These are phyloP conservation scores for Phylloscopus collybita DNA, from an alignment of 2,797 vertebrate species.

Conservation along the genomic window DNA sequence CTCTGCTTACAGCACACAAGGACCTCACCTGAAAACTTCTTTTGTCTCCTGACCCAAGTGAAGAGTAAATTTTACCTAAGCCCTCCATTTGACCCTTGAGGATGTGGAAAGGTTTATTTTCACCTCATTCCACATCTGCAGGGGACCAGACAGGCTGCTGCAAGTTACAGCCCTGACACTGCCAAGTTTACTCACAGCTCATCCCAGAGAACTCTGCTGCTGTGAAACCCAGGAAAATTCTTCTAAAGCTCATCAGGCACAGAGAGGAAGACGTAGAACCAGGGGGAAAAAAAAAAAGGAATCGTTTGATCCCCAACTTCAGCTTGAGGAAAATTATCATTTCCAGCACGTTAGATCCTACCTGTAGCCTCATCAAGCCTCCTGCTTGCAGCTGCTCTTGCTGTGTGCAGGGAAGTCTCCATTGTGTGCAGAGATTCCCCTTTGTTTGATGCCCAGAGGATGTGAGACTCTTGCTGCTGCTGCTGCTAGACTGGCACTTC, in stretches of 20 bases:
- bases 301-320: background rate
- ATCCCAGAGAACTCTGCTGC: background rate
- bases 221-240: background rate
- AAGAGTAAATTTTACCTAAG: background rate
- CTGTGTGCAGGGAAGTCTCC: background rate
- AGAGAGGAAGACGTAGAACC: background rate
- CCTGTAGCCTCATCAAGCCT: background rate
- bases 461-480: background rate
- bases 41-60: background rate
- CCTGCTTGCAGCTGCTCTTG: background rate
- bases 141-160: background rate
- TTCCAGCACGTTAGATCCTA: background rate
- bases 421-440: background rate
- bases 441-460: background rate
- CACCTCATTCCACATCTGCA: background rate
- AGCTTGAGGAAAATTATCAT: background rate
- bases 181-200: background rate
- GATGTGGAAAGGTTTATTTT: background rate
- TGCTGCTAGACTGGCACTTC: conserved; percentile 18
- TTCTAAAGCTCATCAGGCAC: background rate
- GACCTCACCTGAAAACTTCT: background rate
- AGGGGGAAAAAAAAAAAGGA: background rate
- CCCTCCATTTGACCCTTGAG: background rate
- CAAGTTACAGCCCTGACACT: background rate
- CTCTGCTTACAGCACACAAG: background rate